Evolutionary conservation across 2,113 vertebrate species (phyloP).

Genomic region (Plecturocebus donacophilus): DNA sequence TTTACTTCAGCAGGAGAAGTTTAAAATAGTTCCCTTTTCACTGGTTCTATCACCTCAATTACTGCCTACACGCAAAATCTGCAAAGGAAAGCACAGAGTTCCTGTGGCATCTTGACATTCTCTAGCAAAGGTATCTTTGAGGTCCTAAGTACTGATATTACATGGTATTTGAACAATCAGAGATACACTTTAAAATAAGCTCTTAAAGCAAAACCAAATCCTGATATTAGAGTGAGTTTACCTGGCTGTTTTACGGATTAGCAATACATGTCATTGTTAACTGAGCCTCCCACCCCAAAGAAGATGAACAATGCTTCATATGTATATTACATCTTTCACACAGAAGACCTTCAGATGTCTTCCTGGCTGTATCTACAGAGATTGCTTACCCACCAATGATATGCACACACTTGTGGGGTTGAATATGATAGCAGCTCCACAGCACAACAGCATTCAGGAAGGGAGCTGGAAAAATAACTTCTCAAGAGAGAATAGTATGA

Average conservation of each 20-base stretch:
- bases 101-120: not conserved
- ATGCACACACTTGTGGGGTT: not conserved
- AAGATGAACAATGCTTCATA: not conserved
- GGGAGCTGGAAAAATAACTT: not conserved
- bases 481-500: slow-evolving; percentile 8
- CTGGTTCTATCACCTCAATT: not conserved
- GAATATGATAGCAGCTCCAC: not conserved
- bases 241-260: not conserved
- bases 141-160: not conserved
- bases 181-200: not conserved
- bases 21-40: not conserved
- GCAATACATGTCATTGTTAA: not conserved
- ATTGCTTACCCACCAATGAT: not conserved
- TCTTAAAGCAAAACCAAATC: not conserved
- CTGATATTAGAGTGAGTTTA: not conserved
- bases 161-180: not conserved
- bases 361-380: not conserved
- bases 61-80: not conserved
- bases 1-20: not conserved
- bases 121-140: not conserved
- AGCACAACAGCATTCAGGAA: not conserved
- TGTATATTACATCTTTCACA: not conserved
- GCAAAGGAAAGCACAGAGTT: not conserved
- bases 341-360: not conserved
- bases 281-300: not conserved